Percentiles rank a stretch among this genome's conserved stretches.
Conservation (phyloP, 2,113 vertebrate species). For the Pelobates fuscus region DNA sequence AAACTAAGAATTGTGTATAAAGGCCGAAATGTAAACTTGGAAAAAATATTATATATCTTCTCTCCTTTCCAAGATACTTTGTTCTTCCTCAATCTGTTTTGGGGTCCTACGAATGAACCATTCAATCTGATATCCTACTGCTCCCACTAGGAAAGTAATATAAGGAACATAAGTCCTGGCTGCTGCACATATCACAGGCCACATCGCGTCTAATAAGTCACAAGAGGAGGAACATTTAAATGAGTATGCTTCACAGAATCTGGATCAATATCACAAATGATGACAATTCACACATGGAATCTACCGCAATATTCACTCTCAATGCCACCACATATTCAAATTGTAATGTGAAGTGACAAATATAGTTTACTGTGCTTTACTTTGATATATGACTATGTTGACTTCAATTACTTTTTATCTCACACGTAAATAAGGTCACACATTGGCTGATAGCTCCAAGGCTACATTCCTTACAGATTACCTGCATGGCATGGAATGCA, state of each 20-base stretch:
- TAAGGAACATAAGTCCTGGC: constrained; percentile 89
- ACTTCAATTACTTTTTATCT: too few relatives aligned
- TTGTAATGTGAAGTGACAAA: too few relatives aligned
- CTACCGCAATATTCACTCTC: too few relatives aligned
- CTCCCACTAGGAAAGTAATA: constrained; percentile 94
- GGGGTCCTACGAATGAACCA: constrained; percentile 84
- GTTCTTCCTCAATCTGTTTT: constrained; percentile 70
- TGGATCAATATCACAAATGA: neutral
- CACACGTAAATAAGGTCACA: constrained; percentile 1
- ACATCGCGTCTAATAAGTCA: constrained; percentile 69
- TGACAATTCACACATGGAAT: too few relatives aligned
- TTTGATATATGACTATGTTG: too few relatives aligned
- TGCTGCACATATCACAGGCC: constrained; percentile 84
- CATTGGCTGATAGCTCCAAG: constrained; percentile 14
- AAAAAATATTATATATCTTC: too few relatives aligned
- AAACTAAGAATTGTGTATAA: too few relatives aligned
- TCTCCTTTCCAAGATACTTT: constrained; percentile 83
- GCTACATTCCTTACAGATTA: constrained; percentile 4
- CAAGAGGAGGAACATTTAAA: neutral
- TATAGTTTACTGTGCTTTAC: too few relatives aligned
- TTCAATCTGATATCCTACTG: constrained; percentile 93
- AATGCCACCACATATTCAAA: too few relatives aligned
- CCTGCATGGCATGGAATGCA: neutral
- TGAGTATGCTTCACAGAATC: neutral
- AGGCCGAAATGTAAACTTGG: too few relatives aligned